Conservation (phyloP, 2,113 vertebrate species). For the Podocnemis expansa region DNA sequence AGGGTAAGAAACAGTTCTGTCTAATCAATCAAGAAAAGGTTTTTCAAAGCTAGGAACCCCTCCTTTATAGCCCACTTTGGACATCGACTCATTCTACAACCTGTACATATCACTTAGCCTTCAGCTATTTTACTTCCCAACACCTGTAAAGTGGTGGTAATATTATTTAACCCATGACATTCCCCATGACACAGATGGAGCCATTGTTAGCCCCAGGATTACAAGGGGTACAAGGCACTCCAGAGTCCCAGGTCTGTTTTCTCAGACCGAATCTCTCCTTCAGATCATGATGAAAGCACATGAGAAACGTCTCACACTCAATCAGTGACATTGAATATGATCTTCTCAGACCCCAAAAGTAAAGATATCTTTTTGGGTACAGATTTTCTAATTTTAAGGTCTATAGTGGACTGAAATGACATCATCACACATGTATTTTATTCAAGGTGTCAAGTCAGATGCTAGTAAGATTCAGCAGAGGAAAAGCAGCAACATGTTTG, state of each 20-base stretch:
- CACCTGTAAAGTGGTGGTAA: neutral
- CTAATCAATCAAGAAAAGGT: neutral
- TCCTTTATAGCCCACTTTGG: neutral
- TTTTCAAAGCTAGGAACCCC: neutral
- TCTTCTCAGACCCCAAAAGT: neutral
- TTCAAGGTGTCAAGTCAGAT: neutral
- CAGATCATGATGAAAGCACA: neutral
- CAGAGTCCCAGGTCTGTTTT: neutral
- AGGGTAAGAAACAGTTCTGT: neutral
- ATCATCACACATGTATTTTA: neutral
- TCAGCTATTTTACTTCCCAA: neutral
- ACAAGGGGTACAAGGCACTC: neutral
- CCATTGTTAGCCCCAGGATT: neutral
- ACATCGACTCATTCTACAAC: neutral
- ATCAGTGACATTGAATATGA: neutral
- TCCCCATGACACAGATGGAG: neutral
- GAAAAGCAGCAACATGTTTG: neutral
- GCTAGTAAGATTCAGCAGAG: fast-evolving
- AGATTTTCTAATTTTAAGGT: neutral
- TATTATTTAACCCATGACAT: neutral
- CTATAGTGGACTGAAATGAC: neutral
- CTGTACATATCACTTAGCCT: neutral
- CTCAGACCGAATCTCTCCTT: neutral
- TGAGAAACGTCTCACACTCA: neutral
- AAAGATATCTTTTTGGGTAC: neutral